phyloP scores from a whole-genome alignment of 2,113 vertebrate species.

The Pangasianodon hypophthalmus region DNA sequence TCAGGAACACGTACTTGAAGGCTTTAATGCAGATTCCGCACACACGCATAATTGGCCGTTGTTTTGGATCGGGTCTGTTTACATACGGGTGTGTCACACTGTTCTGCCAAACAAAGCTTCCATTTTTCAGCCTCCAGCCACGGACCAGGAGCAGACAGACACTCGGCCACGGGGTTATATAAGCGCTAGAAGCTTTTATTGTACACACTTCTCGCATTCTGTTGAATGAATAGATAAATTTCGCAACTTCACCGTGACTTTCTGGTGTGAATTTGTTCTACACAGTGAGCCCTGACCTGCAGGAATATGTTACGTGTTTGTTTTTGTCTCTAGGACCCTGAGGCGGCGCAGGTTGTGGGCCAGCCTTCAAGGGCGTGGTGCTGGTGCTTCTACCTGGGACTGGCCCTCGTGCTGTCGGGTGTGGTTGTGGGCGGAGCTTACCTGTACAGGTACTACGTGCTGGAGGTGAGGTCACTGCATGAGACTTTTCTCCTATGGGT shows the following conservation, averaged over 20 bases:
- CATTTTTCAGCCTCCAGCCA: conserved; percentile 9
- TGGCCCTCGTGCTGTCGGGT: conserved; percentile 92
- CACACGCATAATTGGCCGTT: neutral
- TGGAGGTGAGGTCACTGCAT: conserved; percentile 75
- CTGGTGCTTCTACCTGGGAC: conserved; percentile 94
- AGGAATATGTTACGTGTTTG: neutral
- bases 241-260: neutral
- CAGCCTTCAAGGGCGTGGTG: conserved; percentile 87
- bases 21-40: neutral
- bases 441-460: conserved; percentile 85
- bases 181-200: neutral
- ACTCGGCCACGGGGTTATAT: neutral
- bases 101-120: conserved; percentile 13
- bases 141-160: neutral
- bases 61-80: conserved; percentile 8
- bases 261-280: neutral
- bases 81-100: neutral
- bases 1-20: neutral
- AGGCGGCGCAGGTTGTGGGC: conserved; percentile 75
- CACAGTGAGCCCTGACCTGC: neutral
- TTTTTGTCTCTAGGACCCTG: conserved; percentile 77
- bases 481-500: neutral
- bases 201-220: neutral
- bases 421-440: conserved; percentile 91
- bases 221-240: neutral